A percentile compares a stretch with the other conserved stretches of the same genome.
Evolutionary conservation across 2,113 vertebrate genomes (phyloP).

Genomic region (Steatornis caripensis): DNA sequence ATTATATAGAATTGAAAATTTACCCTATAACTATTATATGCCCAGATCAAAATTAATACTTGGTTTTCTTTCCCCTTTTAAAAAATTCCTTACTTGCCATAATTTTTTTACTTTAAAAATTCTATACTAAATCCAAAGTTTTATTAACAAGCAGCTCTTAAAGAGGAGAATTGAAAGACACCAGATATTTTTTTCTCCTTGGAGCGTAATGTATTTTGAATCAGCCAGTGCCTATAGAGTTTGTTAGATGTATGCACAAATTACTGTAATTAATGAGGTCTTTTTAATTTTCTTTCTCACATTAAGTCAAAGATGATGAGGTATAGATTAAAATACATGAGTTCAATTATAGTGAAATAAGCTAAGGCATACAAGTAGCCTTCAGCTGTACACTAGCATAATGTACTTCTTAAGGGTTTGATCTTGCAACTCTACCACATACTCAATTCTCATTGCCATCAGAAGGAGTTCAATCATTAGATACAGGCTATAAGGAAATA

Average conservation of each 20-base stretch:
- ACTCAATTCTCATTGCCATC: not conserved
- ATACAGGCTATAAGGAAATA: not conserved
- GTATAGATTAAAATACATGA: not conserved
- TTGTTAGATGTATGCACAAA: not conserved
- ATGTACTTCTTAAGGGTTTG: not conserved
- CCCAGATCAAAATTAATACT: slow-evolving; percentile 43
- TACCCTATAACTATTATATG: slow-evolving; percentile 37
- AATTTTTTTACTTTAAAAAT: not conserved
- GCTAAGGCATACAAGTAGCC: not conserved
- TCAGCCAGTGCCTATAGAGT: not conserved
- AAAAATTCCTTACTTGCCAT: not conserved
- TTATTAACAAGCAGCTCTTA: slow-evolving; percentile 1
- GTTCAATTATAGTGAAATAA: not conserved
- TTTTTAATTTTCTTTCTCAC: not conserved
- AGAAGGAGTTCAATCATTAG: not conserved
- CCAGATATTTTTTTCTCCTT: not conserved
- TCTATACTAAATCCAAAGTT: not conserved
- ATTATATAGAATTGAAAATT: slow-evolving; percentile 58
- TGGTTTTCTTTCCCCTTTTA: not conserved
- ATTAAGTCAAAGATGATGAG: not conserved
- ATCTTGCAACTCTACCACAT: not conserved
- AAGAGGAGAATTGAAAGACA: not conserved
- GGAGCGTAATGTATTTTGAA: not conserved
- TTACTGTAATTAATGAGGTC: not conserved
- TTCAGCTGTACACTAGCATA: not conserved